Evolutionary conservation across 2,888 invertebrate genomes (phyloP).

Genomic region (Oligia strigilis): DNA sequence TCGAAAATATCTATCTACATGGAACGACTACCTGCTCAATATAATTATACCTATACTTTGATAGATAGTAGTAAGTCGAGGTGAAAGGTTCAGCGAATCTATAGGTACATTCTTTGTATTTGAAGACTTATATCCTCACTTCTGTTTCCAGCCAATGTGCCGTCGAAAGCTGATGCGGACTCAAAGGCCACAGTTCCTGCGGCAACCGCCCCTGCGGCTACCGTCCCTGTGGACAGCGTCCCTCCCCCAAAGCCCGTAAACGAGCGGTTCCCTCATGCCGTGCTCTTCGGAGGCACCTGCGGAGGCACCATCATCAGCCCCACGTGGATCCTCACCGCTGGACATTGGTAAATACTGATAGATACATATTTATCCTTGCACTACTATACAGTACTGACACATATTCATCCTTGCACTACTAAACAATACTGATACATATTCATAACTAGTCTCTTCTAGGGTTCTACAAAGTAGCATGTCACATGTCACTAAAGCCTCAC

Average conservation of each 20-base stretch:
- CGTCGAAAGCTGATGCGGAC: constrained; percentile 38
- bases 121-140: neutral
- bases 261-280: constrained; percentile 80
- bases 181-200: neutral
- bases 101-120: neutral
- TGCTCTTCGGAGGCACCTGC: constrained; percentile 85
- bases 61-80: neutral
- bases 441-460: neutral
- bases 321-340: constrained; percentile 85
- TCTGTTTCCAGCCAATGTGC: constrained; percentile 54
- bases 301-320: constrained; percentile 86
- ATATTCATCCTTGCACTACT: neutral
- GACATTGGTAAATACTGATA: constrained; percentile 79
- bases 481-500: neutral
- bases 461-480: neutral
- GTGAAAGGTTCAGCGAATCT: neutral
- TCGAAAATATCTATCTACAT: neutral
- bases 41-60: neutral
- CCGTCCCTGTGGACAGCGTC: neutral
- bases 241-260: constrained; percentile 68
- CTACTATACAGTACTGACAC: constrained; percentile 5
- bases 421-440: constrained; percentile 29
- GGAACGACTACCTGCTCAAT: neutral
- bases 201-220: neutral
- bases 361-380: neutral